phyloP scores from a whole-genome alignment of 2,797 vertebrate genomes.

The Tragopan temminckii region DNA sequence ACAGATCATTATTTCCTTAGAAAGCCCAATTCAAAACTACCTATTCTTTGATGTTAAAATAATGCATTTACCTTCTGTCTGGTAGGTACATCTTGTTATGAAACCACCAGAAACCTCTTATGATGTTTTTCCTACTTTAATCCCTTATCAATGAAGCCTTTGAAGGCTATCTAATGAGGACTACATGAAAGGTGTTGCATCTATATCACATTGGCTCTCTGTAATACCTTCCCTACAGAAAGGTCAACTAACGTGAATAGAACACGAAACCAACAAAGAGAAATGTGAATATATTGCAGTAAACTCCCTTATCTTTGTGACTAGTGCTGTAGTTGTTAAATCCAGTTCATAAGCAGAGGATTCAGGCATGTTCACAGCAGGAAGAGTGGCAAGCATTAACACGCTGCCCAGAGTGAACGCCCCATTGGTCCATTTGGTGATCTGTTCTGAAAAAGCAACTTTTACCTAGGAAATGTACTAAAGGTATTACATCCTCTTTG shows the following conservation, averaged over 20 bases:
- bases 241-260: fast-evolving
- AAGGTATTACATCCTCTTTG: neutral
- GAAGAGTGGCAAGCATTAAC: neutral
- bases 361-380: neutral
- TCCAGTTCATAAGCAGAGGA: neutral
- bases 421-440: neutral
- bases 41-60: neutral
- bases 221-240: neutral
- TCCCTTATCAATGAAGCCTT: neutral
- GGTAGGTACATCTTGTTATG: neutral
- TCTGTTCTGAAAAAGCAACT: neutral
- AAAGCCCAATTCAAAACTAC: neutral
- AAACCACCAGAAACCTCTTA: neutral
- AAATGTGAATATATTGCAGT: neutral
- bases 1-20: neutral
- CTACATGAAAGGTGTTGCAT: neutral
- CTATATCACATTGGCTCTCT: no score
- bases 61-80: neutral
- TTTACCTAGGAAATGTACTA: neutral
- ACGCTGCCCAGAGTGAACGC: fast-evolving
- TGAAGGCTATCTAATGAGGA: neutral
- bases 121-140: neutral
- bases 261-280: neutral
- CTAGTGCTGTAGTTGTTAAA: neutral
- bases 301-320: neutral